phyloP scores from a whole-genome alignment of 2,113 vertebrate genomes.

The Trinectes maculatus region DNA sequence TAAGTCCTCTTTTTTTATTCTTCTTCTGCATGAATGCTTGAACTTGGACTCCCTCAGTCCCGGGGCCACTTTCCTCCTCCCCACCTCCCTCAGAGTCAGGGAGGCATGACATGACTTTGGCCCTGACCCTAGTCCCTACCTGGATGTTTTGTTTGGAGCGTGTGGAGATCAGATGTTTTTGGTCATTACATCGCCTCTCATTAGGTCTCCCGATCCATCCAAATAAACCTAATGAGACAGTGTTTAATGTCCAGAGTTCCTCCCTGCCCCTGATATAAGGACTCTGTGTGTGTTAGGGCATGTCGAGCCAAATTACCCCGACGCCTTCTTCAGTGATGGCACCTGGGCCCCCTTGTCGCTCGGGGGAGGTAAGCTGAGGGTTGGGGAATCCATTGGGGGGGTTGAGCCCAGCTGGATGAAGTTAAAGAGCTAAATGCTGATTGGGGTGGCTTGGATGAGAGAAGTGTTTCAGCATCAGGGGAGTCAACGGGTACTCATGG shows the following conservation, averaged over 20 bases:
- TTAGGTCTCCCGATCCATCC: constrained; percentile 75
- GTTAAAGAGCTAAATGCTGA: constrained; percentile 79
- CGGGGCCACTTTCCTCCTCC: not conserved
- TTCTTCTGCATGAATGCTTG: constrained; percentile 46
- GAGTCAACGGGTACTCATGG: constrained; percentile 47
- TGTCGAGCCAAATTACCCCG: constrained; percentile 85
- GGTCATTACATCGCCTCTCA: constrained; percentile 80
- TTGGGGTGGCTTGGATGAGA: constrained; percentile 65
- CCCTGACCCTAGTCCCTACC: constrained; percentile 77
- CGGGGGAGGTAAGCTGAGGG: constrained; percentile 75
- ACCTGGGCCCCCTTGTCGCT: constrained; percentile 88
- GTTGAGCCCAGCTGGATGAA: constrained; percentile 86
- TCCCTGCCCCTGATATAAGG: constrained; percentile 54
- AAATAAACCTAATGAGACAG: constrained; percentile 86
- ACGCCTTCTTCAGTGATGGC: constrained; percentile 79
- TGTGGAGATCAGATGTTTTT: constrained; percentile 81
- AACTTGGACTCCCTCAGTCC: constrained; percentile 74
- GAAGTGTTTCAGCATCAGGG: constrained; percentile 49
- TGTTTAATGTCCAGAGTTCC: constrained; percentile 83
- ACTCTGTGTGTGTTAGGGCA: constrained; percentile 80
- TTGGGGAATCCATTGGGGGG: constrained; percentile 76
- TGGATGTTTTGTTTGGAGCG: constrained; percentile 75
- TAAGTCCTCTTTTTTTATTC: not conserved
- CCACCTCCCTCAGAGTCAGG: constrained; percentile 38
- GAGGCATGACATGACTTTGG: constrained; percentile 78